Conservation (phyloP, 30 jellyfish, hydroid and myxozoan species). For the Aurelia sp. region DNA sequence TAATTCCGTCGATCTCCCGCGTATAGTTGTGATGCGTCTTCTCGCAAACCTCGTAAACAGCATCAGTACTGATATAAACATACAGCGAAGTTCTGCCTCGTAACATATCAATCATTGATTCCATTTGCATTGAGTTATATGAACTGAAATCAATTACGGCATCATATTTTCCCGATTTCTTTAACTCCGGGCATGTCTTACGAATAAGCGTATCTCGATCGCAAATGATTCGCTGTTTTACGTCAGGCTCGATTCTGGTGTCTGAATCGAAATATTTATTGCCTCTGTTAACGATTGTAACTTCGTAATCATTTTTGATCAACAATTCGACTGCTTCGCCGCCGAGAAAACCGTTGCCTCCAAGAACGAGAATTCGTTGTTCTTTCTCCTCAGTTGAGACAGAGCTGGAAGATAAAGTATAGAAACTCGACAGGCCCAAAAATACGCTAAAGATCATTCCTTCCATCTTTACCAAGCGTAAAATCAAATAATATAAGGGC, state of each 20-base stretch:
- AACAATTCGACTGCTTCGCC: slow-evolving; percentile 73
- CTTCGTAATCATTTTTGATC: slow-evolving; percentile 37
- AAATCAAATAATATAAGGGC: too few relatives aligned
- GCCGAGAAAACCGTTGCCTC: slow-evolving; percentile 98
- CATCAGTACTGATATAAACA: slow-evolving; percentile 86
- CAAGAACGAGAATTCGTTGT: slow-evolving; percentile 77
- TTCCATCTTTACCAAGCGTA: too few relatives aligned
- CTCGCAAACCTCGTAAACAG: slow-evolving; percentile 89
- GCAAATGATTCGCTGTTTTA: slow-evolving; percentile 52
- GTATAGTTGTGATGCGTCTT: slow-evolving; percentile 70
- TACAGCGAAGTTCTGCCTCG: slow-evolving; percentile 78
- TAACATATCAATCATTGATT: slow-evolving; percentile 80
- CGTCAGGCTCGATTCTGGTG: slow-evolving; percentile 48
- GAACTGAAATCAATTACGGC: slow-evolving; percentile 94
- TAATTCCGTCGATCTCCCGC: slow-evolving; percentile 70
- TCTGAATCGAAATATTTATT: slow-evolving; percentile 78
- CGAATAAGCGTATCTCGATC: slow-evolving; percentile 89
- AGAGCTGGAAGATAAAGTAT: background rate
- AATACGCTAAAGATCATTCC: too few relatives aligned
- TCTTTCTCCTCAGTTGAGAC: slow-evolving; percentile 7
- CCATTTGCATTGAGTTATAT: slow-evolving; percentile 77
- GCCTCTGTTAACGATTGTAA: slow-evolving; percentile 86
- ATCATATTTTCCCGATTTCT: slow-evolving; percentile 75
- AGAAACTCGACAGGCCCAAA: background rate
- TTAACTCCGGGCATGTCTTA: slow-evolving; percentile 71